Conservation (phyloP, 23 tunicate genomes). For the Botrylloides violaceus region DNA sequence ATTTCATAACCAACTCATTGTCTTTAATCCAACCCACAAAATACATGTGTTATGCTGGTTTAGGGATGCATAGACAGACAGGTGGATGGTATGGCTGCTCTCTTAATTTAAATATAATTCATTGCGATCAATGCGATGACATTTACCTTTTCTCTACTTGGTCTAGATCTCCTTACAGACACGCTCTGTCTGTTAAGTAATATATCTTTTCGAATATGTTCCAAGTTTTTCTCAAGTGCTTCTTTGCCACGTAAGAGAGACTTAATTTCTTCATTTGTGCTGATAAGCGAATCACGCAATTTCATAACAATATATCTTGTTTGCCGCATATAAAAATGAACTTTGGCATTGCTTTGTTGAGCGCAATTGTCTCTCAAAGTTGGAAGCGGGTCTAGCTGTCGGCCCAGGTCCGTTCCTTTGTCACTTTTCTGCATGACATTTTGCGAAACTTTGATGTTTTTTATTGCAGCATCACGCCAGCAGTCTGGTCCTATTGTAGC, state of each 20-base stretch:
- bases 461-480: conserved; percentile 86
- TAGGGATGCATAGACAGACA: too few relatives aligned
- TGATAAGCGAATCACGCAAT: conserved; percentile 67
- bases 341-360: conserved; percentile 75
- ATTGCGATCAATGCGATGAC: background rate
- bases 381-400: conserved; percentile 76
- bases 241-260: conserved; percentile 76
- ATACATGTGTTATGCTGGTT: too few relatives aligned
- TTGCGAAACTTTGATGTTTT: conserved; percentile 85
- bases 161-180: conserved; percentile 62
- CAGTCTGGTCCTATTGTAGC: conserved; percentile 89
- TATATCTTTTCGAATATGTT: conserved; percentile 94
- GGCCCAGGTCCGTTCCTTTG: conserved; percentile 72
- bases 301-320: conserved; percentile 72
- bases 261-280: conserved; percentile 97
- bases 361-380: conserved; percentile 70
- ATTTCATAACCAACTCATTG: too few relatives aligned
- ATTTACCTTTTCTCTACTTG: conserved; percentile 86
- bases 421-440: conserved; percentile 79
- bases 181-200: conserved; percentile 79
- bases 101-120: too few relatives aligned
- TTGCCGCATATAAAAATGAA: conserved; percentile 55
- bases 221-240: conserved; percentile 77
- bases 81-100: too few relatives aligned
- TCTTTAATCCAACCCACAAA: too few relatives aligned